A percentile compares a stretch with the other conserved stretches of the same genome.
Evolutionary conservation across 2,888 invertebrate species (phyloP).

Genomic region (Dione vanillae): DNA sequence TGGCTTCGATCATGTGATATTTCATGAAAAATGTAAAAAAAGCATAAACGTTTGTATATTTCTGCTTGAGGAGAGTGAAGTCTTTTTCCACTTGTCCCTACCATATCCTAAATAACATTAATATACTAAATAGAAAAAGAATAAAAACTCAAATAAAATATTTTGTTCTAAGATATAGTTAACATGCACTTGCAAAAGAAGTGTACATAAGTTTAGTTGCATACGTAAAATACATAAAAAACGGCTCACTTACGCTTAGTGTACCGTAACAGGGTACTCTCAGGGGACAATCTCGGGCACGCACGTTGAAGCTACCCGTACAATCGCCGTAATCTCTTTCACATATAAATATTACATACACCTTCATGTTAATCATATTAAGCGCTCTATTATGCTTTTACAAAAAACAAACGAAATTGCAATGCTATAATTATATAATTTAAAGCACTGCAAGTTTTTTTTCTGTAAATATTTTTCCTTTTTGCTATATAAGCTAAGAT

Average conservation of each 20-base stretch:
- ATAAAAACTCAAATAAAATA: constrained; percentile 1
- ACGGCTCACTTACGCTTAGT: constrained; percentile 14
- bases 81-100: too few species aligned
- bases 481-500: too few species aligned
- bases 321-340: constrained; percentile 21
- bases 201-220: neutral
- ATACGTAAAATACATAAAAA: constrained; percentile 22
- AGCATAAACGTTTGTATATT: too few species aligned
- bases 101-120: too few species aligned
- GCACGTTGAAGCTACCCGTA: constrained; percentile 13
- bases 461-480: neutral
- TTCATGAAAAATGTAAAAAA: too few species aligned
- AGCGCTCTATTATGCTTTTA: neutral
- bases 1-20: too few species aligned
- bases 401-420: too few species aligned
- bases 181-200: constrained; percentile 18
- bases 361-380: neutral
- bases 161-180: neutral
- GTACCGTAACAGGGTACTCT: constrained; percentile 30
- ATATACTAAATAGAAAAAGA: neutral
- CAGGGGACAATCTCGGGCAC: constrained; percentile 23
- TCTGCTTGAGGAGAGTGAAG: too few species aligned
- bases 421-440: too few species aligned
- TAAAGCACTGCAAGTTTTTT: too few species aligned
- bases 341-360: constrained; percentile 27